A percentile compares a stretch with the other conserved stretches of the same genome.
phyloP scores from a whole-genome alignment of 2,113 vertebrate genomes.

The human region DNA sequence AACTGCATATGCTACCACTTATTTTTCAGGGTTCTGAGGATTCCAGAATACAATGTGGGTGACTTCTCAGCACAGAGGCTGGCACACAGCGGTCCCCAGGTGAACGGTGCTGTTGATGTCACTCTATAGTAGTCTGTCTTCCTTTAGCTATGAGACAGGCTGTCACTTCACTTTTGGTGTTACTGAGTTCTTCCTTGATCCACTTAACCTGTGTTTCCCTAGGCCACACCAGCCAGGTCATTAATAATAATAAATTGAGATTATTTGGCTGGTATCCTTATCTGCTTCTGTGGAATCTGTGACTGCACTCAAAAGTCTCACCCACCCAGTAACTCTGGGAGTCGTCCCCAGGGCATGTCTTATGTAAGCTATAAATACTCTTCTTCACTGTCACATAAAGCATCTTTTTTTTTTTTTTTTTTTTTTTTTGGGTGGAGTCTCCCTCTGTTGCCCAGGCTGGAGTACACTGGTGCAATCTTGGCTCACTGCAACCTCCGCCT shows the following conservation, averaged over 20 bases:
- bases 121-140: not conserved
- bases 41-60: not conserved
- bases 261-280: not conserved
- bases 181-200: not conserved
- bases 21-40: not conserved
- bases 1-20: too few relatives aligned
- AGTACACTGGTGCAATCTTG: too few relatives aligned
- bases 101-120: not conserved
- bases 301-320: not conserved
- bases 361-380: not conserved
- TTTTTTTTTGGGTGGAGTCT: too few relatives aligned
- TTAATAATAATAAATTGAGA: not conserved
- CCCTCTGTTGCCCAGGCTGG: too few relatives aligned
- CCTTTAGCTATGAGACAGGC: not conserved
- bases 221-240: not conserved
- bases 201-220: not conserved
- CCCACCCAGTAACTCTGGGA: not conserved
- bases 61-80: not conserved
- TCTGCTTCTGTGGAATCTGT: not conserved
- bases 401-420: too few relatives aligned
- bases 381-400: not conserved
- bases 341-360: not conserved
- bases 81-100: fast-evolving
- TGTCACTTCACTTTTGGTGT: not conserved
- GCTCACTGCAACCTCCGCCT: too few relatives aligned